Evolutionary conservation across 2,888 invertebrate species (phyloP), one percentile per base, ranked within the genome.

Genomic region (Agrenia bidenticulata): DNA sequence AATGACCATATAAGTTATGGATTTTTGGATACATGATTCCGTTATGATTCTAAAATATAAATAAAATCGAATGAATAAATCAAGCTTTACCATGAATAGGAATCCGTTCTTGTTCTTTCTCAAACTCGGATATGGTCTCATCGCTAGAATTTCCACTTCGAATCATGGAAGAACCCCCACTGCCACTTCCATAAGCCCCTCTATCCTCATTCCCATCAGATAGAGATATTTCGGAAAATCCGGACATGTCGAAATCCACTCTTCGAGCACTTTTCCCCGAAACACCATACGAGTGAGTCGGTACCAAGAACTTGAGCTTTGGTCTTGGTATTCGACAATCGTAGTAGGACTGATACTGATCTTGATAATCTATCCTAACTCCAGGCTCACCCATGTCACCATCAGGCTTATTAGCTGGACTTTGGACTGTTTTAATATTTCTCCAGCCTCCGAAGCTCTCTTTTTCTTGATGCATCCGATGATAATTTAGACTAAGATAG

Each of bases 221-320:
- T 15, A 69, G 27, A 24, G 69, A 69, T 21, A 69, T 69, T 57
- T 69, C 69, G 1, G 69, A 65, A 41, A 69, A 69, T 23, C 65
- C 69, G 2, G 65, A 27, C 39, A 61, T 53, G 11, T 68, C 63
- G 2, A 58, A 49, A 50, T 51, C 55, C 2, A 51, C 23, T 32
- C 19, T 50, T 21, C 39, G n/a, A 13, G 51, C 39, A 61, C 39
- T 60, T n/a, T 17, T 63, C 27, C 55, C 60, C n/a, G 41, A 53
- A 50, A 67, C 64, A 13, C 70, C 70, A 42, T 67, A 70, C 7
- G 70, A 70, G 61, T 70, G 70, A 0, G 70, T 70, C 11, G 70
- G 70, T 37, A 70, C 67, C 27, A 70, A 63, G 45, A 66, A 63
- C 23, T 59, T 57, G 1, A 70, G 32, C 50, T 67, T 70, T 9